Conservation (phyloP, 2,113 vertebrate genomes). For the Zingel zingel region DNA sequence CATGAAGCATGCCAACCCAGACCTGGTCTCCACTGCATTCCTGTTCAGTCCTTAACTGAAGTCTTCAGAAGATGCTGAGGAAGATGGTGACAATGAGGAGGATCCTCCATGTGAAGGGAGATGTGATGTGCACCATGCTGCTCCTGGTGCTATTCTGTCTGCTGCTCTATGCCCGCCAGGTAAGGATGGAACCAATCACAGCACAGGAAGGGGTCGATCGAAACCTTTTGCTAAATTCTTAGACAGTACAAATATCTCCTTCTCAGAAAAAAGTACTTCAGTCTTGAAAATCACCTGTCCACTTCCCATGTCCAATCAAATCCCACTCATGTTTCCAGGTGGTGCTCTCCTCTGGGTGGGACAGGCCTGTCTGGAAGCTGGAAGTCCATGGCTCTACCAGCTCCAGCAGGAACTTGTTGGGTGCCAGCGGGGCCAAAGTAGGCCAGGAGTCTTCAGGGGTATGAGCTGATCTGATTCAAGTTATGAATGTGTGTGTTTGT, state of each 20-base stretch:
- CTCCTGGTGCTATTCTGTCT: slow-evolving; percentile 86
- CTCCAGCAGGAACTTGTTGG: slow-evolving; percentile 61
- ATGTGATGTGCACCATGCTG: slow-evolving; percentile 89
- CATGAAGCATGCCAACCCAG: neutral
- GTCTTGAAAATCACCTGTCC: neutral
- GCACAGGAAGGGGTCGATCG: neutral
- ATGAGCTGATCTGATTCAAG: neutral
- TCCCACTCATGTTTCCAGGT: slow-evolving; percentile 32
- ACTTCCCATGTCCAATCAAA: neutral
- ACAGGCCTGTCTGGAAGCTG: slow-evolving; percentile 50
- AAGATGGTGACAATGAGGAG: slow-evolving; percentile 84
- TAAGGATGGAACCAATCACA: slow-evolving; percentile 19
- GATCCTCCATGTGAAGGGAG: slow-evolving; percentile 87
- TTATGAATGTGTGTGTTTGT: neutral
- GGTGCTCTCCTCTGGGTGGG: slow-evolving; percentile 55
- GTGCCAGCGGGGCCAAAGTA: slow-evolving; percentile 42
- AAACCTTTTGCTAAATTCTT: no score
- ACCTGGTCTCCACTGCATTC: neutral
- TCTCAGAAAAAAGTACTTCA: no score
- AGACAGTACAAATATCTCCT: no score
- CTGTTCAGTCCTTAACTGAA: neutral
- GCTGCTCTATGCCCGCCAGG: slow-evolving; percentile 89
- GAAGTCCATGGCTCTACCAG: slow-evolving; percentile 65
- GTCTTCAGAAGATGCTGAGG: slow-evolving; percentile 28
- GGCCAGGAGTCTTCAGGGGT: slow-evolving; percentile 40